A percentile compares a stretch with the other conserved stretches of the same genome.
Evolutionary conservation across 2,797 vertebrate genomes (phyloP).

Genomic region (Iguana delicatissima): DNA sequence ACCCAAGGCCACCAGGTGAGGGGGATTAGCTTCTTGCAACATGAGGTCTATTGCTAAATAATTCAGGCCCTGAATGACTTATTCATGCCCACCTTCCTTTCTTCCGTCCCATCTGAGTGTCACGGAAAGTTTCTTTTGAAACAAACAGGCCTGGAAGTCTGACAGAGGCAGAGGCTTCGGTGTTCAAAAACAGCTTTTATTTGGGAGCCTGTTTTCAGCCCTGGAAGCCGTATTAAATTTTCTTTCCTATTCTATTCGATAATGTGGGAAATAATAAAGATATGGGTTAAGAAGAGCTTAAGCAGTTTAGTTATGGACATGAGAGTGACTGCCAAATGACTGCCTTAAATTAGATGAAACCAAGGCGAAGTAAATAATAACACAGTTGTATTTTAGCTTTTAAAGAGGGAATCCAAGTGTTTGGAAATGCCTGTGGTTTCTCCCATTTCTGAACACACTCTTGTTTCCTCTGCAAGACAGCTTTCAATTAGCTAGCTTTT

Average conservation of each 20-base stretch:
- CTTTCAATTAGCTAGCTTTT: too few species aligned
- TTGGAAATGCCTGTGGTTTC: not conserved
- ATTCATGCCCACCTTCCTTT: constrained; percentile 66
- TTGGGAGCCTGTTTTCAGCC: not conserved
- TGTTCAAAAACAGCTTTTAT: too few species aligned
- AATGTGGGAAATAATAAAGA: not conserved
- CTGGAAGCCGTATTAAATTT: not conserved
- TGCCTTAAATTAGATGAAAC: not conserved
- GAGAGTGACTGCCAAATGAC: too few species aligned
- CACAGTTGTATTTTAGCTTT: not conserved
- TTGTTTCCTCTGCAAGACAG: too few species aligned
- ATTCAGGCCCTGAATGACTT: constrained; percentile 72
- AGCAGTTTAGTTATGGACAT: not conserved
- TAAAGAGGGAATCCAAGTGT: not conserved
- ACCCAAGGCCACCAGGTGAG: not conserved
- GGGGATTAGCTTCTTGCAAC: constrained; percentile 7
- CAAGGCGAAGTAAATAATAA: not conserved
- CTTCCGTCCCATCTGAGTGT: constrained; percentile 67
- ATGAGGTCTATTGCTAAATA: constrained; percentile 62
- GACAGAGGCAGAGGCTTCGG: not conserved
- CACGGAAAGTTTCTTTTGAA: constrained; percentile 32
- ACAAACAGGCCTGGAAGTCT: fast-evolving
- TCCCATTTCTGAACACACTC: too few species aligned
- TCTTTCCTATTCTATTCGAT: not conserved
- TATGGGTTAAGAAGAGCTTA: not conserved